Conservation (phyloP, 2,888 invertebrate species). For the Anorthoa munda region DNA sequence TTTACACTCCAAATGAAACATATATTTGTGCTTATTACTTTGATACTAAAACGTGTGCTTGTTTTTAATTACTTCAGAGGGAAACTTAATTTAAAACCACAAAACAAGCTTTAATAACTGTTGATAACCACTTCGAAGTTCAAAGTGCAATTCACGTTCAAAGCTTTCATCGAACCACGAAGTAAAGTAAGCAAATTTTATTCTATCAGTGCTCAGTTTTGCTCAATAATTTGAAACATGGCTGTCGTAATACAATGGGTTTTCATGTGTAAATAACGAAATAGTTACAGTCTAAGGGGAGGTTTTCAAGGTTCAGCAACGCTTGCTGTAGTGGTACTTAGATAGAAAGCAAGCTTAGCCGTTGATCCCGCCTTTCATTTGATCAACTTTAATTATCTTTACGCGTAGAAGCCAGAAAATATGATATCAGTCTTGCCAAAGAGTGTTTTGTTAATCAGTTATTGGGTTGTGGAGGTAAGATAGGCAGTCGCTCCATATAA, state of each 20-base stretch:
- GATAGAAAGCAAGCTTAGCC: no score
- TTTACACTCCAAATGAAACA: neutral
- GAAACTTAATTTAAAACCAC: neutral
- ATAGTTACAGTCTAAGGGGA: no score
- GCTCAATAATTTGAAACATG: neutral
- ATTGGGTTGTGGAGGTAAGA: no score
- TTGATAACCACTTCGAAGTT: neutral
- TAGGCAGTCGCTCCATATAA: no score
- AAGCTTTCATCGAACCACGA: neutral
- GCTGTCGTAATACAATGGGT: neutral
- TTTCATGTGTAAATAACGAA: no score
- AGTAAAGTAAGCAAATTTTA: neutral
- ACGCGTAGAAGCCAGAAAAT: no score
- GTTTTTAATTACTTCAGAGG: neutral
- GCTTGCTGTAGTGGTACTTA: no score
- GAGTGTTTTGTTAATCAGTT: no score
- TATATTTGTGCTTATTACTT: neutral
- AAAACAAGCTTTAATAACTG: neutral
- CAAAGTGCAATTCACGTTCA: neutral
- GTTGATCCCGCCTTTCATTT: no score
- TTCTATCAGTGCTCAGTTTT: conserved; percentile 5
- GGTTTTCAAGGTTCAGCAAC: no score
- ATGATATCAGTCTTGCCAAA: no score
- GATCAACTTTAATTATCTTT: no score
- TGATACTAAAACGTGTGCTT: neutral